Evolutionary conservation across 2,113 vertebrate species (phyloP).

Genomic region (Romanogobio albipinnatus): DNA sequence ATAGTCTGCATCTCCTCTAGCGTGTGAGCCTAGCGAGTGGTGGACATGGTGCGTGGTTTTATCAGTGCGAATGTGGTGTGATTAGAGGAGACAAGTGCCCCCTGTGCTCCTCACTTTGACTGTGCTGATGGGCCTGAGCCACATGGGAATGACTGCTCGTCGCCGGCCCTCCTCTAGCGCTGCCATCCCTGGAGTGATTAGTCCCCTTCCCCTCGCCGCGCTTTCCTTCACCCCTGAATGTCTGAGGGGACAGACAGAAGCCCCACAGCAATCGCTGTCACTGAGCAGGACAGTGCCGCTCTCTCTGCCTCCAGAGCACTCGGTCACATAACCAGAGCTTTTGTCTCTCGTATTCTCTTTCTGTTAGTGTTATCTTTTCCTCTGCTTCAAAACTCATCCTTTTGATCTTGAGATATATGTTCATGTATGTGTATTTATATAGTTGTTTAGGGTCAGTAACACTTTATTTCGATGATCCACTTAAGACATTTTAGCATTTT

Average conservation of each 20-base stretch:
- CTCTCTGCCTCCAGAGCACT: slow-evolving; percentile 44
- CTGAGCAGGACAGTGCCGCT: neutral
- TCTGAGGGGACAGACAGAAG: slow-evolving; percentile 38
- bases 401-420: neutral
- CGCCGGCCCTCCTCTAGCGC: slow-evolving; percentile 60
- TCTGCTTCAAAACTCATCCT: neutral
- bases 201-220: slow-evolving; percentile 32
- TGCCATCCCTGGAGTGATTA: slow-evolving; percentile 64
- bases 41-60: neutral
- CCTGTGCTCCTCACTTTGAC: slow-evolving; percentile 60
- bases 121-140: slow-evolving; percentile 72
- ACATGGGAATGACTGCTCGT: slow-evolving; percentile 75
- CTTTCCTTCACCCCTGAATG: slow-evolving; percentile 29
- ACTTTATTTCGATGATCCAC: too few species aligned
- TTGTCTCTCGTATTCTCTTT: neutral
- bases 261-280: neutral
- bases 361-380: slow-evolving; percentile 25
- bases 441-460: too few species aligned
- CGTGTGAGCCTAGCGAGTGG: neutral
- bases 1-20: neutral
- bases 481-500: too few species aligned
- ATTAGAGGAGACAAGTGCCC: slow-evolving; percentile 70
- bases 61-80: slow-evolving; percentile 3
- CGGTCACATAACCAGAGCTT: slow-evolving; percentile 26
- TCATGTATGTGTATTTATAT: too few species aligned